phyloP scores from a whole-genome alignment of 2,888 invertebrate genomes.

The Hypselothyrea guttata region DNA sequence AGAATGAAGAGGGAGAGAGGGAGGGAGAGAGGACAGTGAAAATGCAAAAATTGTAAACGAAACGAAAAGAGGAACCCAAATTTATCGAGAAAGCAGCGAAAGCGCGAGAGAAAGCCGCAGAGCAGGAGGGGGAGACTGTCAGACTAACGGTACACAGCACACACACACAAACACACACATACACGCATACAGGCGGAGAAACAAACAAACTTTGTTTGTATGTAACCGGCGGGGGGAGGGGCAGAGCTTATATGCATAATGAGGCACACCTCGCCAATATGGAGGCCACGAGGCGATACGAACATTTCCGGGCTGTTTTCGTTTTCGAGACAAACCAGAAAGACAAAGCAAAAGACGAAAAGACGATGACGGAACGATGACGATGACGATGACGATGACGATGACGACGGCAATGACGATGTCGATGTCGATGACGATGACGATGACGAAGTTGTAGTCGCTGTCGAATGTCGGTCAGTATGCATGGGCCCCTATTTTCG shows the following conservation, averaged over 20 bases:
- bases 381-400: conserved; percentile 23
- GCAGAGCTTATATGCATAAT: conserved; percentile 54
- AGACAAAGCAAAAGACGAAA: conserved; percentile 27
- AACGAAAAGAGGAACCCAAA: conserved; percentile 61
- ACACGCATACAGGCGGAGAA: conserved; percentile 7
- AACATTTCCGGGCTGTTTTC: conserved; percentile 74
- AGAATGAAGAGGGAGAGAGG: conserved; percentile 16
- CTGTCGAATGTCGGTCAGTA: conserved; percentile 45
- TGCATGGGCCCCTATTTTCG: conserved; percentile 24
- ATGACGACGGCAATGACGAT: conserved; percentile 17
- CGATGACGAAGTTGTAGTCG: conserved; percentile 33
- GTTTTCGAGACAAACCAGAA: conserved; percentile 58
- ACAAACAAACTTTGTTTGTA: conserved; percentile 13
- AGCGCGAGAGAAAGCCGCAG: conserved; percentile 6
- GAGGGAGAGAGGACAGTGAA: conserved; percentile 32
- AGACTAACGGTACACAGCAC: conserved; percentile 30
- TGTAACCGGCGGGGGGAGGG: conserved; percentile 9
- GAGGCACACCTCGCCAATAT: conserved; percentile 45
- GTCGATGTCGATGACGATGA: conserved; percentile 9
- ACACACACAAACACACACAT: conserved; percentile 14
- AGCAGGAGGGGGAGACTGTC: conserved; percentile 3
- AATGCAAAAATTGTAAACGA: conserved; percentile 69
- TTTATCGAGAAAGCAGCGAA: conserved; percentile 52
- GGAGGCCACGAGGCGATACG: conserved; percentile 21
- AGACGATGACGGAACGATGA: conserved; percentile 12